Evolutionary conservation across 2,113 vertebrate genomes (phyloP).

Genomic region (Aviceda subcristata): DNA sequence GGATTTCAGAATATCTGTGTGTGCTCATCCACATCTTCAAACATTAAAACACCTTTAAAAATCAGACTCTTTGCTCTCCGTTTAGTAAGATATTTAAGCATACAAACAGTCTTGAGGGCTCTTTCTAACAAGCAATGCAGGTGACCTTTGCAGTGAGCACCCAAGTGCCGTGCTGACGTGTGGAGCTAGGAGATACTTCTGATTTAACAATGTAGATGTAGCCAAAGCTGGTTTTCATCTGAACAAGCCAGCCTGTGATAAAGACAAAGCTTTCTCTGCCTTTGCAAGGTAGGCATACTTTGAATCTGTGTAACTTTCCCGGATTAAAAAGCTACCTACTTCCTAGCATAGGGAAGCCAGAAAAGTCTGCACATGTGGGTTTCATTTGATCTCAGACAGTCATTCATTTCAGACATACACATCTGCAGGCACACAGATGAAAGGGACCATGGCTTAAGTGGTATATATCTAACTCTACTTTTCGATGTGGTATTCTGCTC

Average conservation of each 20-base stretch:
- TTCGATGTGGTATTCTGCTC: slow-evolving; percentile 52
- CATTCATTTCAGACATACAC: slow-evolving; percentile 27
- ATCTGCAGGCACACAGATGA: slow-evolving; percentile 55
- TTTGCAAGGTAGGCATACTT: neutral
- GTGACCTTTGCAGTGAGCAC: neutral
- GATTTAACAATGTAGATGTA: neutral
- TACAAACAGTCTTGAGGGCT: neutral
- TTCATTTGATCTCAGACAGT: slow-evolving; percentile 37
- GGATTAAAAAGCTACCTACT: neutral
- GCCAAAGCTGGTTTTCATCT: neutral
- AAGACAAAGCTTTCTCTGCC: neutral
- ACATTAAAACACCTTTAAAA: neutral
- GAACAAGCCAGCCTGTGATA: neutral
- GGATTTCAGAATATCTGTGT: neutral
- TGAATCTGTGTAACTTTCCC: neutral
- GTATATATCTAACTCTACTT: slow-evolving; percentile 36
- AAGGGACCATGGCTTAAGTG: slow-evolving; percentile 40
- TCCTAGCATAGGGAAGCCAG: neutral
- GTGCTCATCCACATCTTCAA: neutral
- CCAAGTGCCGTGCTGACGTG: neutral
- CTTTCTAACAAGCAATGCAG: neutral
- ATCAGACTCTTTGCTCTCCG: neutral
- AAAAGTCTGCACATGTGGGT: neutral
- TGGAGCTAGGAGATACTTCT: neutral
- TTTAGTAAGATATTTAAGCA: neutral